Conservation (phyloP, 2,113 vertebrate species). For the Gavia stellata region DNA sequence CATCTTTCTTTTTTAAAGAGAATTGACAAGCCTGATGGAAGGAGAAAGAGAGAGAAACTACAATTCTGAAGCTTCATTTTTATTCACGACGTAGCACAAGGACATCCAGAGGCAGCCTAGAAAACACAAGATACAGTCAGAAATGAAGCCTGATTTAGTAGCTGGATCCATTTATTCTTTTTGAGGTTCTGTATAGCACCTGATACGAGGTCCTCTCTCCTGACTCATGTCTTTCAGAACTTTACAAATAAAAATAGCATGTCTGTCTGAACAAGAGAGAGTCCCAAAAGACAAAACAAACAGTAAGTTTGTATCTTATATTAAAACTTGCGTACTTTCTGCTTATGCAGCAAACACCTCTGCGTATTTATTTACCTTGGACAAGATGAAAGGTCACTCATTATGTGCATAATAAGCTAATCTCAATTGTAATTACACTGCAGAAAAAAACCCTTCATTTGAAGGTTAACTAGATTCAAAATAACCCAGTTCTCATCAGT, state of each 20-base stretch:
- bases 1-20: not conserved
- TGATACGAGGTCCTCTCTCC: not conserved
- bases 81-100: constrained; percentile 11
- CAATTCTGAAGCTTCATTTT: constrained; percentile 23
- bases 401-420: constrained; percentile 25
- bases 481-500: constrained; percentile 43
- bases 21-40: not conserved
- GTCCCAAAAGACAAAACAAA: not conserved
- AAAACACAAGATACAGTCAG: not conserved
- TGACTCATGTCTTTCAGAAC: not conserved
- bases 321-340: not conserved
- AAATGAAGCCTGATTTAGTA: not conserved
- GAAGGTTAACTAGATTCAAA: constrained; percentile 55
- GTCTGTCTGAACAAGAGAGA: not conserved
- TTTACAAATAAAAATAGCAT: not conserved
- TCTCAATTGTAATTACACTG: constrained; percentile 35
- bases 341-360: not conserved
- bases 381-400: constrained; percentile 18
- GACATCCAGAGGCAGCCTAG: not conserved
- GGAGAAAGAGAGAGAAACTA: not conserved
- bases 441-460: not conserved
- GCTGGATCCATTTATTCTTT: not conserved
- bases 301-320: not conserved
- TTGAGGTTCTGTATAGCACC: not conserved
- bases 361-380: not conserved